Base-by-base conservation (phyloP, 2,113 vertebrate genomes). In the Pao palembangensis region DNA sequence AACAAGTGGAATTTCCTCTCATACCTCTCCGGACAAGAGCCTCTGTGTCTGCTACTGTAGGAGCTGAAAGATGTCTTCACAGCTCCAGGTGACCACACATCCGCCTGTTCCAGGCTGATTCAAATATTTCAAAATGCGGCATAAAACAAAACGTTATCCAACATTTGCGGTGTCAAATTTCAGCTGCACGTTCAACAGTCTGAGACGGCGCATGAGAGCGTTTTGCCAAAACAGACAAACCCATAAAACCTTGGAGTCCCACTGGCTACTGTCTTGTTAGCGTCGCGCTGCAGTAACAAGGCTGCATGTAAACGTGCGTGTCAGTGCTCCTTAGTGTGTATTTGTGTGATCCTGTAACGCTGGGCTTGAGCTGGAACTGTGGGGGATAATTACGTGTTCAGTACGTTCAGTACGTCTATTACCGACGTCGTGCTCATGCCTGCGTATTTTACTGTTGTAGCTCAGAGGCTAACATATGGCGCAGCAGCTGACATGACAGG, bases 391-490 rank as follows among this genome's bases (percentile, higher is more conserved):
- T 80, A 73, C 55, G 46, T 62, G 73, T 73, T 78, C n/a, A 58
- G 71, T 69, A 64, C 80, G 75, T n/a, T n/a, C n/a, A n/a, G n/a
- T 67, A 59, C 64, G 71, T 58, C 68, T 57, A 71, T 81, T 78
- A 78, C 66, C 71, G 71, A 69, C 56, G 63, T 51, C 0, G 20
- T 58, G 59, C 23, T 52, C 51, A n/a, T 53, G 58, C 46, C 59
- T 58, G 25, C 55, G 71, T 31, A 14, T 64, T 75, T 77, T 75
- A 78, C 76, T 60, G 69, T 57, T 58, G 42, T 64, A 7, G 79
- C 80, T 83, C 67, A 51, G 58, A 76, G 83, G 79, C 58, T 47
- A 70, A 84, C 82, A 83, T 73, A 77, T 80, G 79, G 78, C 49
- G 42, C 49, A 61, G 42, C n/a, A 28, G 67, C 63, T 65, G 46